A percentile compares a stretch with the other conserved stretches of the same genome.
Conservation (phyloP, 1,140 invertebrate genomes). For the Cyclina sinensis region DNA sequence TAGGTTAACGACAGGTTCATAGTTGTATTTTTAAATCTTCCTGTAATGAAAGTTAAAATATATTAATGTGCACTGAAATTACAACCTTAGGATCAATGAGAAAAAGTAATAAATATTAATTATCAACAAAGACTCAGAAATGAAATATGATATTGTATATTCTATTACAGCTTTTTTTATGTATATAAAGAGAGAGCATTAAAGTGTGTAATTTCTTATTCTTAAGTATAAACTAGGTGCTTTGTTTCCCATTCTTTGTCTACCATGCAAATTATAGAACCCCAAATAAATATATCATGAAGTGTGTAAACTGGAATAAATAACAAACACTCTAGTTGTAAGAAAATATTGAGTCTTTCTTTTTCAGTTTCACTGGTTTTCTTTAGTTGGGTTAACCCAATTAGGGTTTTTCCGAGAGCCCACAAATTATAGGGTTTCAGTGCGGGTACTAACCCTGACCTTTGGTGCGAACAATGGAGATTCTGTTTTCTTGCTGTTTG, state of each 20-base stretch:
- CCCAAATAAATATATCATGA: not conserved
- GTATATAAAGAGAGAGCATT: not conserved
- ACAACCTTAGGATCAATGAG: not conserved
- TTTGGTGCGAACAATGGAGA: slow-evolving; percentile 12
- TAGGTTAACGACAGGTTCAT: too few species aligned
- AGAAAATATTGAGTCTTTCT: not conserved
- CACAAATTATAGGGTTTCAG: slow-evolving; percentile 42
- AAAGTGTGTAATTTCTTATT: slow-evolving; percentile 30
- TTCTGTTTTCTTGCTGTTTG: slow-evolving; percentile 15
- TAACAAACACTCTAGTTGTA: not conserved
- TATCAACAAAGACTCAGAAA: slow-evolving; percentile 36
- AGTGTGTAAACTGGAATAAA: not conserved
- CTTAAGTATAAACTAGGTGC: slow-evolving; percentile 13
- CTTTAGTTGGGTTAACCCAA: not conserved
- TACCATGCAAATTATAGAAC: not conserved
- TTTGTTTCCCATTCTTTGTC: not conserved
- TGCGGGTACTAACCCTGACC: slow-evolving; percentile 45
- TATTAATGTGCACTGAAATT: slow-evolving; percentile 31
- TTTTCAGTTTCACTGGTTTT: not conserved
- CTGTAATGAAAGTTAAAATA: too few species aligned
- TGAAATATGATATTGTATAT: slow-evolving; percentile 49
- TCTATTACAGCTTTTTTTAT: not conserved
- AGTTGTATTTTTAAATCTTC: too few species aligned
- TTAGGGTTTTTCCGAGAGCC: slow-evolving; percentile 34
- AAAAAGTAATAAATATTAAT: slow-evolving; percentile 55